A percentile compares a stretch with the other conserved stretches of the same genome.
Conservation (phyloP, 2,797 vertebrate species). For the Pipistrellus pygmaeus region DNA sequence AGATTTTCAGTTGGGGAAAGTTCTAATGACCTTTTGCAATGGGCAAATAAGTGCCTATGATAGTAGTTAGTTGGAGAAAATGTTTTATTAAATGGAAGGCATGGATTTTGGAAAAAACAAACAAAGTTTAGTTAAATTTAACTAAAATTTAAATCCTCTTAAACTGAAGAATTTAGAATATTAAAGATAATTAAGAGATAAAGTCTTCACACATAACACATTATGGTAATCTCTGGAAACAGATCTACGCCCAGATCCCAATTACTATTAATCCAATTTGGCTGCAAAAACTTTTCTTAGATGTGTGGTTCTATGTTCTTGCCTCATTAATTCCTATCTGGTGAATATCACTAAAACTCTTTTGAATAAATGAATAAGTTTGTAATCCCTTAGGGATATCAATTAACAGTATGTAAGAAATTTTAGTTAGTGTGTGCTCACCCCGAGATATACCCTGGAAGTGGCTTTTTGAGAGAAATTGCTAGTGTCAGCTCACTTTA, state of each 20-base stretch:
- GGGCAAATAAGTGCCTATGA: background rate
- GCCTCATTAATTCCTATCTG: slow-evolving; percentile 68
- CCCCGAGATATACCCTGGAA: slow-evolving; percentile 8
- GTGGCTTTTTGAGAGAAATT: slow-evolving; percentile 53
- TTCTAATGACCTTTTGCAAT: background rate
- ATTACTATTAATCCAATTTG: slow-evolving; percentile 64
- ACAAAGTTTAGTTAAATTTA: background rate
- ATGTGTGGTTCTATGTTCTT: slow-evolving; percentile 52
- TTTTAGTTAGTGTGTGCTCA: slow-evolving; percentile 54
- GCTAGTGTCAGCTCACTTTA: slow-evolving; percentile 60
- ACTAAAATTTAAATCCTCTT: slow-evolving; percentile 52
- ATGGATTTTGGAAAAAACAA: background rate
- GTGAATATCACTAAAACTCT: slow-evolving; percentile 62
- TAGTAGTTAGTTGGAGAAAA: background rate
- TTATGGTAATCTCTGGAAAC: slow-evolving; percentile 20
- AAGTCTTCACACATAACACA: background rate
- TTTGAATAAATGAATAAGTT: slow-evolving; percentile 64
- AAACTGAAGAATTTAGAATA: slow-evolving; percentile 22
- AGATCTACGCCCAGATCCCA: slow-evolving; percentile 3
- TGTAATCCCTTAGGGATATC: slow-evolving; percentile 63
- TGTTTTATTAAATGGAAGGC: background rate
- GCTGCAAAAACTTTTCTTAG: slow-evolving; percentile 52
- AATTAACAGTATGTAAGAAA: slow-evolving; percentile 62
- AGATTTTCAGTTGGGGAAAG: background rate
- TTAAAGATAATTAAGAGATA: slow-evolving; percentile 34